phyloP scores from a whole-genome alignment of 2,888 invertebrate genomes.

The Rhingia rostrata region DNA sequence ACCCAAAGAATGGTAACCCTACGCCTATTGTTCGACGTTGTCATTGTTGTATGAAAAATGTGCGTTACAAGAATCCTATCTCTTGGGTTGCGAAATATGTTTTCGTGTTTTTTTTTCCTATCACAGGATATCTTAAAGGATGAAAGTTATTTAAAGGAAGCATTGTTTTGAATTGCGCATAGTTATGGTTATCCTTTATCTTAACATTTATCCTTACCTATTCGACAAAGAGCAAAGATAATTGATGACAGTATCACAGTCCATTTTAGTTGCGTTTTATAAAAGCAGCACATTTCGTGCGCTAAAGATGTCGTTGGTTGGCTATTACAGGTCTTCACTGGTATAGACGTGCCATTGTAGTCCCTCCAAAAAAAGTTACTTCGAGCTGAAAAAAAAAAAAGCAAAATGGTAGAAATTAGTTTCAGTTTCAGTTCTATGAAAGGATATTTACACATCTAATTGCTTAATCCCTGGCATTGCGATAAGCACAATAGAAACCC shows the following conservation, averaged over 20 bases:
- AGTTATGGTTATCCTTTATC: conserved; percentile 21
- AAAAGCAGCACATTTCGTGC: conserved; percentile 74
- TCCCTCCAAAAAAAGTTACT: conserved; percentile 32
- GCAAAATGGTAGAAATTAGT: conserved; percentile 35
- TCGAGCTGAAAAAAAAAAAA: conserved; percentile 62
- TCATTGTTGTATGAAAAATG: conserved; percentile 36
- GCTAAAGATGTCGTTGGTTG: conserved; percentile 54
- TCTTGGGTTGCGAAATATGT: conserved; percentile 22
- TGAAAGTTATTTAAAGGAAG: conserved; percentile 45
- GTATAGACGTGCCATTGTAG: conserved; percentile 49
- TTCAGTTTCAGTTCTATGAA: neutral
- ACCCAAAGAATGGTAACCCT: conserved; percentile 41
- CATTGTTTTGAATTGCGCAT: conserved; percentile 37
- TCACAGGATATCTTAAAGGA: conserved; percentile 39
- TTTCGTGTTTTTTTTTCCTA: conserved; percentile 7
- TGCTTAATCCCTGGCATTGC: conserved; percentile 39
- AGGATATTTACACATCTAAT: conserved; percentile 48
- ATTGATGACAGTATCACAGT: conserved; percentile 82
- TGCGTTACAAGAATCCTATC: conserved; percentile 38
- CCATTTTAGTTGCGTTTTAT: conserved; percentile 81
- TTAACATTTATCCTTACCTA: conserved; percentile 78
- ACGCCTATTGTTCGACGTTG: conserved; percentile 10
- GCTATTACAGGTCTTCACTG: conserved; percentile 39
- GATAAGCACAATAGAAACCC: conserved; percentile 1
- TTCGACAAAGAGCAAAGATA: conserved; percentile 80